Base-by-base conservation (phyloP, 2,888 invertebrate species). In the Athalia circularis region DNA sequence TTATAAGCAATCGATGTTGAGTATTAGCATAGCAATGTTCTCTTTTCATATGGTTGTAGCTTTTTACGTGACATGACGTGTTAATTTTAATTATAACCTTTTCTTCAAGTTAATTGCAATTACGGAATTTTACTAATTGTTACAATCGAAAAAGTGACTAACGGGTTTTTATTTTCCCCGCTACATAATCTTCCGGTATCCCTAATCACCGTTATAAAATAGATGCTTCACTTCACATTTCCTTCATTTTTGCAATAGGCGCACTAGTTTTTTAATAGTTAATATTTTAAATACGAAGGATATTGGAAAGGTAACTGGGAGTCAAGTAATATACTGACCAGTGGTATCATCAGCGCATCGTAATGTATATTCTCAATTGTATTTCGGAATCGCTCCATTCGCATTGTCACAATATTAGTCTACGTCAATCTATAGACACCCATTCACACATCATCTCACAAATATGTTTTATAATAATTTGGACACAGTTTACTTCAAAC, bases 221-320 rank as follows among this genome's bases (percentile, higher is more conserved):
- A 72, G 72, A 72, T 72, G 45, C 13, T 5, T 29, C n/a, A 54
- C 54, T 54, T 54, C 11, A 11, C n/a, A 54, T 62, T 62, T 62
- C 62, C 84, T 90, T 90, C 77, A 90, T 89, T 47, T 89, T 83
- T 83, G 86, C 80, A 75, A 85, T 83, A 64, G 68, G 54, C n/a
- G 68, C 68, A 68, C 68, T 68, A 68, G n/a, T 13, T 68, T 29
- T 9, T 54, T 54, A 52, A 29, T 64, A 29, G 15, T 52, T 68
- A 68, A 29, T 68, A 47, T 29, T 72, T 7, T 72, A 72, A 29
- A 29, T 72, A 75, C 75, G 75, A 61, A 75, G 75, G 75, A 75
- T 72, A 72, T 72, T 75, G 75, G 75, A 75, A 62, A 75, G 75
- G 75, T 62, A 75, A 62, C 75, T 75, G 50, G 75, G 75, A 75